A percentile compares a stretch with the other conserved stretches of the same genome.
Conservation (phyloP, 2,888 invertebrate genomes). For the Apotomis turbidana region DNA sequence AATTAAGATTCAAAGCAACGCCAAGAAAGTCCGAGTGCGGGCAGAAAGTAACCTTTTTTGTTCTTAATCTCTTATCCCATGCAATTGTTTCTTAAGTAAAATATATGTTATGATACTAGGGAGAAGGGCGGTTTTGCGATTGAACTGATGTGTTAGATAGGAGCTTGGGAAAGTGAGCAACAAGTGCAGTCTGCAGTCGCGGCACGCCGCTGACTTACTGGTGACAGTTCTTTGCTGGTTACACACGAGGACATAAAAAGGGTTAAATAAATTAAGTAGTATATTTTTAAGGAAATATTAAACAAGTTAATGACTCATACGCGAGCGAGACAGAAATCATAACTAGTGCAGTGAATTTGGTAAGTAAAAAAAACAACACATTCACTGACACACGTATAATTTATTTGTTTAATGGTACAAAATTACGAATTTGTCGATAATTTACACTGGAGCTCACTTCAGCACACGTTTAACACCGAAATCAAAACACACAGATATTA, state of each 20-base stretch:
- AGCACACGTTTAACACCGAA: no score
- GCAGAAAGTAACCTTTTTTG: background rate
- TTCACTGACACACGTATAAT: no score
- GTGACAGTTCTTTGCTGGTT: conserved; percentile 57
- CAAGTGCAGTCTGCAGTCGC: conserved; percentile 55
- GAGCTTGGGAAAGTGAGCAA: conserved; percentile 43
- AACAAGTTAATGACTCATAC: no score
- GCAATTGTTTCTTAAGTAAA: background rate
- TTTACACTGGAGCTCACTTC: no score
- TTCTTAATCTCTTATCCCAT: background rate
- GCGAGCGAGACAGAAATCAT: no score
- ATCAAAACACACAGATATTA: no score
- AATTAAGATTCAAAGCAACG: conserved; percentile 42
- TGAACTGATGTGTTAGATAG: background rate
- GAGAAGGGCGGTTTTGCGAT: background rate
- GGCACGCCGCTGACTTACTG: conserved; percentile 75
- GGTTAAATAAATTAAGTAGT: no score
- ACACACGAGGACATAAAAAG: conserved; percentile 40
- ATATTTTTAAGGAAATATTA: no score
- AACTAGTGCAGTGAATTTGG: no score
- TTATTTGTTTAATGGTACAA: no score
- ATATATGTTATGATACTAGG: background rate
- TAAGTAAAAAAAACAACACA: no score
- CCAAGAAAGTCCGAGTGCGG: conserved; percentile 29
- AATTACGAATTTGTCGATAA: no score